Conservation (phyloP, 2,888 invertebrate genomes). For the Bombylius major region DNA sequence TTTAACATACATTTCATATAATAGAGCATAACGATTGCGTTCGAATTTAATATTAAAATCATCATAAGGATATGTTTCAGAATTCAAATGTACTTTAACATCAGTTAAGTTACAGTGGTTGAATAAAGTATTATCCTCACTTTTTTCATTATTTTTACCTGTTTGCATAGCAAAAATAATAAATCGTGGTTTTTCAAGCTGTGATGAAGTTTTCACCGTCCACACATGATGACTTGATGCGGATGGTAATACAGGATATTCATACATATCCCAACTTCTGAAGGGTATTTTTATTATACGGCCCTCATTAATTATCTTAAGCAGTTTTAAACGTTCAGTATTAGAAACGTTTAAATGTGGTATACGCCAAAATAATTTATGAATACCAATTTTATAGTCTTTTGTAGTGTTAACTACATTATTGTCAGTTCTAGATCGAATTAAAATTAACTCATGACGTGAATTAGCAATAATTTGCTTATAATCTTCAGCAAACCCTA, state of each 20-base stretch:
- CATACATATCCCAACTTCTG: constrained; percentile 5
- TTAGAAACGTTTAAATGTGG: constrained; percentile 7
- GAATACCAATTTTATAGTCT: constrained; percentile 6
- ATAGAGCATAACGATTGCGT: constrained; percentile 16
- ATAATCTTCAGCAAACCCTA: constrained; percentile 29
- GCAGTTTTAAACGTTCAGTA: not conserved
- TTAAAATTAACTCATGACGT: constrained; percentile 24
- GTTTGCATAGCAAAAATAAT: too few relatives aligned
- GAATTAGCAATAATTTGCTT: constrained; percentile 26
- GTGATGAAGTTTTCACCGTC: constrained; percentile 23
- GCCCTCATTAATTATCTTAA: constrained; percentile 1
- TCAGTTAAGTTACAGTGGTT: constrained; percentile 23
- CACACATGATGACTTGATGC: constrained; percentile 22
- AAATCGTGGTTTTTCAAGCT: too few relatives aligned
- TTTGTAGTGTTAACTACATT: constrained; percentile 2
- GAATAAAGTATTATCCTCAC: constrained; percentile 18
- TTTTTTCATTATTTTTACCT: constrained; percentile 27
- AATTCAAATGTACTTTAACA: constrained; percentile 27
- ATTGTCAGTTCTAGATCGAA: constrained; percentile 9
- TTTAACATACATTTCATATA: constrained; percentile 20
- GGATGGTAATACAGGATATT: constrained; percentile 18
- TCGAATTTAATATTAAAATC: constrained; percentile 23
- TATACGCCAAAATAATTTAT: constrained; percentile 17
- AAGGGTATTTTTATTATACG: constrained; percentile 3
- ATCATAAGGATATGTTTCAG: constrained; percentile 26